Base-by-base conservation (phyloP, 2,797 vertebrate species). In the Peromyscus melanophrys region DNA sequence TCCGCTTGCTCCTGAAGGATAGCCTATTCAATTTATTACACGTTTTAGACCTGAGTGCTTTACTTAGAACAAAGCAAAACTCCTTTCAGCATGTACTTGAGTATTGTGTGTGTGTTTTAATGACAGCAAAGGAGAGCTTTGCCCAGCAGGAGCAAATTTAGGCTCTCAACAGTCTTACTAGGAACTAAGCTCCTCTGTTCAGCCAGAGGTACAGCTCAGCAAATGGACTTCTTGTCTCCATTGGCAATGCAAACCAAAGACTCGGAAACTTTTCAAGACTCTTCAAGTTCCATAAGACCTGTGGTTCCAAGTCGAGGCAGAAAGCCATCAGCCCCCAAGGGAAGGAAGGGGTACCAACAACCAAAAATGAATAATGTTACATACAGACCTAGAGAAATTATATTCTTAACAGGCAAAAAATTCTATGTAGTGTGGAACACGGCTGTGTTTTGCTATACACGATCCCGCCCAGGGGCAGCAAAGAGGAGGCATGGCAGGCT, bases 91-190 rank as follows among this genome's bases (percentile, higher is more conserved):
- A 17, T n/a, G 65, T 14, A 17, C 31, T 52, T 40, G 52, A 65
- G 11, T 34, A 49, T 4, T 71, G 83, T 85, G 63, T 83, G 81
- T 65, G 25, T n/a, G 49, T 69, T 12, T 73, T 69, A 21, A 92
- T 4, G 31, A 94, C 82, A 84, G 78, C 85, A 94, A 83, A 96
- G 37, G 65, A 49, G 40, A 86, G 55, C 55, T 96, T 81, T 92
- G 57, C 84, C 86, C 86, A 92, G 83, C 34, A 92, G 84, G 29
- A 94, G 29, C 73, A 96, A 96, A 93, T 92, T 90, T 76, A 96
- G 88, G 63, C 63, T 34, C 91, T 59, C 16, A 31, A 59, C 6
- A 59, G 77, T 82, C 29, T 57, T 90, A 82, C 75, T 65, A 78
- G 92, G 73, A 91, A 52, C 12, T 0, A 2, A 21, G 4, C 29